Evolutionary conservation across 92 coral and sea anemone genomes (phyloP).

Genomic region (Palythoa grandiflora): DNA sequence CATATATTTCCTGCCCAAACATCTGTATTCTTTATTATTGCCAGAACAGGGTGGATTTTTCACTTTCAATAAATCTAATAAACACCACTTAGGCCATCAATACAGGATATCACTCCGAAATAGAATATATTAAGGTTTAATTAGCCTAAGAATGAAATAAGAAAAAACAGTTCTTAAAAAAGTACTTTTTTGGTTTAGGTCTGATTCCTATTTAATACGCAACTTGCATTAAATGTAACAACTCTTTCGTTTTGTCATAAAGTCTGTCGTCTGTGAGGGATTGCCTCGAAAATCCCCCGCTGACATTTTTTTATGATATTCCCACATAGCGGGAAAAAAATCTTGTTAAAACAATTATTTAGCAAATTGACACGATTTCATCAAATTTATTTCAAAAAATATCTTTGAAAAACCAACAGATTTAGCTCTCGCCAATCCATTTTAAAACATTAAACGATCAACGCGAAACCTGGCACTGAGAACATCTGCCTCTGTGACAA

Average conservation of each 20-base stretch:
- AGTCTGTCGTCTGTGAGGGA: background rate
- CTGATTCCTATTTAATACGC: background rate
- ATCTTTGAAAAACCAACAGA: background rate
- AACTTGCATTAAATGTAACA: background rate
- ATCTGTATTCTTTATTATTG: background rate
- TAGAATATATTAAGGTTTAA: background rate
- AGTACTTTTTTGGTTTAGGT: background rate
- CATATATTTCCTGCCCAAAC: background rate
- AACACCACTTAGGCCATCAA: background rate
- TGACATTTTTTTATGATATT: background rate
- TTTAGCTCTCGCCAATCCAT: background rate
- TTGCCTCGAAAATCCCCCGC: constrained; percentile 4
- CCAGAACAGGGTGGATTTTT: constrained; percentile 4
- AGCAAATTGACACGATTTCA: background rate
- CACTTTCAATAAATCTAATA: constrained; percentile 4
- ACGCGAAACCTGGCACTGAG: background rate
- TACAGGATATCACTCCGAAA: constrained; percentile 9
- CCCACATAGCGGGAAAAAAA: constrained; percentile 1
- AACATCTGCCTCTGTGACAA: background rate
- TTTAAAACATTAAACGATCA: background rate
- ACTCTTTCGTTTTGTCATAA: background rate
- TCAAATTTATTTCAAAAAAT: background rate
- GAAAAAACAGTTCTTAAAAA: background rate
- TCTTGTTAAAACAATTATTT: constrained; percentile 19
- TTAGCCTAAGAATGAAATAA: background rate